Percentiles rank a stretch among this genome's conserved stretches.
These are phyloP conservation scores for Spondyliosoma cantharus DNA, from an alignment of 2,797 vertebrate species.

Conservation along the genomic window DNA sequence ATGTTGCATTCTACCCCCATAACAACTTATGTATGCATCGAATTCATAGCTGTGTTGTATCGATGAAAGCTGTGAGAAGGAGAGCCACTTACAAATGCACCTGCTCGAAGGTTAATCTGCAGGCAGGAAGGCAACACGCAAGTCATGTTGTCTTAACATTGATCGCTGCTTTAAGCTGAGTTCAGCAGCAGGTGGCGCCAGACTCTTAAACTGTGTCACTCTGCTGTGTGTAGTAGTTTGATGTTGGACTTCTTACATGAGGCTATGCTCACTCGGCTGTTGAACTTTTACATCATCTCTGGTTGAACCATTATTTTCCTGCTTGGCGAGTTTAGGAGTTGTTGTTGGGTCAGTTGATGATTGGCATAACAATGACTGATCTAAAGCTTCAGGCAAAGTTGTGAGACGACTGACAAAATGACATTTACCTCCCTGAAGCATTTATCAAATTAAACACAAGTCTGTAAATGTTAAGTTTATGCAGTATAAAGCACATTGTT, in stretches of 20 bases:
- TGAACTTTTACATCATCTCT: neutral
- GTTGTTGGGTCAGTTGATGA: neutral
- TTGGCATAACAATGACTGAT: neutral
- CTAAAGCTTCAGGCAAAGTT: neutral
- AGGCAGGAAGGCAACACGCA: neutral
- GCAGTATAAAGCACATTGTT: neutral
- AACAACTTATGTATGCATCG: neutral
- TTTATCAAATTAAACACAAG: neutral
- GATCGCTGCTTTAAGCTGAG: neutral
- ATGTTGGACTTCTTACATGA: conserved; percentile 19
- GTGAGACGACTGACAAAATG: neutral
- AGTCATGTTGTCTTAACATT: neutral
- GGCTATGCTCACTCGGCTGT: neutral
- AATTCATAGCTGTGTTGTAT: neutral
- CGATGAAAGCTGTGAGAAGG: neutral
- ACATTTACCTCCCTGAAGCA: neutral
- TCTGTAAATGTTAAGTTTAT: neutral
- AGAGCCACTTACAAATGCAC: neutral
- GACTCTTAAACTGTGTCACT: neutral
- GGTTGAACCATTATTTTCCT: conserved; percentile 32
- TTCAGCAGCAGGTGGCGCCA: conserved; percentile 71
- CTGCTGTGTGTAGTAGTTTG: neutral
- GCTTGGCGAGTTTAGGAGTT: neutral
- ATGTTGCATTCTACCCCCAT: neutral
- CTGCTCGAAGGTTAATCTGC: neutral